phyloP scores from a whole-genome alignment of 2,797 vertebrate species.

The Siniperca scherzeri region DNA sequence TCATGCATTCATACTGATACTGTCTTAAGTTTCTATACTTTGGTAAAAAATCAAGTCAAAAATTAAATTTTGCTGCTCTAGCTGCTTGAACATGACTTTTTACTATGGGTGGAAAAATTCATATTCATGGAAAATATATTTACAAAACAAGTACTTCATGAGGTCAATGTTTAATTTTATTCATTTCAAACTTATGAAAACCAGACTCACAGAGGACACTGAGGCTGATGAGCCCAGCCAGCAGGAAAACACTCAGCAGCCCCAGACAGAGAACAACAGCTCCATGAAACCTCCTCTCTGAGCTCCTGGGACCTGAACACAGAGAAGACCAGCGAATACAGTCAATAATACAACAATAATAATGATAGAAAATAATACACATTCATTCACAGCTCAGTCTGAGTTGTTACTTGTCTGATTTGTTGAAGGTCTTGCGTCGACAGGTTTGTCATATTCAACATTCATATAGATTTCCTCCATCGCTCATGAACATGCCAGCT shows the following conservation, averaged over 20 bases:
- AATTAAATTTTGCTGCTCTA: background rate
- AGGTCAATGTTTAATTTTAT: background rate
- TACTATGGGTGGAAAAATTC: background rate
- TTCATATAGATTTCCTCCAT: constrained; percentile 35
- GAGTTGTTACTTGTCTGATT: constrained; percentile 22
- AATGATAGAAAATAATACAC: background rate
- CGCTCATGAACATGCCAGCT: background rate
- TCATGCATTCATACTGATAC: background rate
- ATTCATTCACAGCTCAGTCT: background rate
- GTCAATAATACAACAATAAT: background rate
- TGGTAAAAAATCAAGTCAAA: background rate
- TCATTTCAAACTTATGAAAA: too few relatives aligned
- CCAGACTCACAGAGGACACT: constrained; percentile 45
- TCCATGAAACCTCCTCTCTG: background rate
- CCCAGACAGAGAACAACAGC: constrained; percentile 18
- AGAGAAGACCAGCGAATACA: background rate
- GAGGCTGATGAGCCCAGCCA: constrained; percentile 40
- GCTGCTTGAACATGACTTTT: background rate
- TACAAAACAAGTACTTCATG: background rate
- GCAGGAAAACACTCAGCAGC: constrained; percentile 42
- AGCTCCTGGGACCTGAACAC: constrained; percentile 1
- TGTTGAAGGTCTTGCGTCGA: accelerated
- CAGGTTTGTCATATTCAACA: accelerated
- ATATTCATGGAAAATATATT: background rate
- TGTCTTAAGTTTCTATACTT: background rate